Evolutionary conservation across 2,113 vertebrate species (phyloP).

Genomic region (Phyllopteryx taeniolatus): DNA sequence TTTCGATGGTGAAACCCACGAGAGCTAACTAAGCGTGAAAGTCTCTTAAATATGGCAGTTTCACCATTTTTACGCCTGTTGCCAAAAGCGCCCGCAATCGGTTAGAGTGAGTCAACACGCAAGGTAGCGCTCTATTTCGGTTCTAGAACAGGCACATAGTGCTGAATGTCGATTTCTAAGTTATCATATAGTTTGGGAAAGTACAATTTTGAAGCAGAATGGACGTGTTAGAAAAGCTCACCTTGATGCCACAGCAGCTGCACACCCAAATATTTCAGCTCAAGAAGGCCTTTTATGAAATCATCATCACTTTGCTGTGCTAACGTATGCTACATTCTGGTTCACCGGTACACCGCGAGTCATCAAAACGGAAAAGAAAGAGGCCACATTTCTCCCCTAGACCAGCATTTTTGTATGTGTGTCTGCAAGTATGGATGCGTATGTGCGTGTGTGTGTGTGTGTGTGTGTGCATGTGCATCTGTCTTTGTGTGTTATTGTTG

Average conservation of each 20-base stretch:
- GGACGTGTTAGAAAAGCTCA: not conserved
- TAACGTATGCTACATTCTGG: slow-evolving; percentile 68
- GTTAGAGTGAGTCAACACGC: no score
- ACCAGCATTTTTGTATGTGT: slow-evolving; percentile 67
- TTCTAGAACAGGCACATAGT: no score
- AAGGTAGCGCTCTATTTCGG: no score
- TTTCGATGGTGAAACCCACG: no score
- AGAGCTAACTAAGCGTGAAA: no score
- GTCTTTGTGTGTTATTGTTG: slow-evolving; percentile 14
- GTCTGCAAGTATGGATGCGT: slow-evolving; percentile 20
- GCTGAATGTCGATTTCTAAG: no score
- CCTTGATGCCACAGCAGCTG: not conserved
- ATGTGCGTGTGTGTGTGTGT: slow-evolving; percentile 27
- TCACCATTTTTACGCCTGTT: no score
- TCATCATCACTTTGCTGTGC: slow-evolving; percentile 49
- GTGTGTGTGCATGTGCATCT: slow-evolving; percentile 20
- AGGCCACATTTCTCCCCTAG: slow-evolving; percentile 73
- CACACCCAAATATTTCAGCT: not conserved
- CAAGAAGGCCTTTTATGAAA: slow-evolving; percentile 1
- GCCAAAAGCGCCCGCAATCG: no score
- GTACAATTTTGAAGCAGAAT: not conserved
- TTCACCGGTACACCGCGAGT: slow-evolving; percentile 69
- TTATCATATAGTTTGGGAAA: no score
- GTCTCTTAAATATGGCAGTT: no score
- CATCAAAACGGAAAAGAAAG: slow-evolving; percentile 73